Evolutionary conservation across 2,888 invertebrate species (phyloP).

Genomic region (Dasysyrphus albostriatus): DNA sequence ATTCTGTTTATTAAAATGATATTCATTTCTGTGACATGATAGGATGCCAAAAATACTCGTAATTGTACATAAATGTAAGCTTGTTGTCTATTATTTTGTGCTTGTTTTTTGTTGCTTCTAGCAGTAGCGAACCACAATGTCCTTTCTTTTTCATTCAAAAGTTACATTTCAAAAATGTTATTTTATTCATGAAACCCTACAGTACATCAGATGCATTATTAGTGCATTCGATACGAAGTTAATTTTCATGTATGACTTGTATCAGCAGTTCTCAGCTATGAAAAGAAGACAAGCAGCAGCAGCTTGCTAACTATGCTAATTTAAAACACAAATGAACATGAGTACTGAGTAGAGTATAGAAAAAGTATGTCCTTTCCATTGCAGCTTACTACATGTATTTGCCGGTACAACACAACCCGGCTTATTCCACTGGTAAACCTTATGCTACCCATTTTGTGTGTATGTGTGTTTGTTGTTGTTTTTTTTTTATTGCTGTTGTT

Average conservation of each 20-base stretch:
- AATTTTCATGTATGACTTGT: constrained; percentile 19
- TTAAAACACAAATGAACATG: not conserved
- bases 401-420: not conserved
- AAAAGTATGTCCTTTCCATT: constrained; percentile 11
- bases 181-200: not conserved
- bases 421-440: constrained; percentile 19
- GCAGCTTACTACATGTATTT: constrained; percentile 19
- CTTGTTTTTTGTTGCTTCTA: too few relatives aligned
- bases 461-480: constrained; percentile 1
- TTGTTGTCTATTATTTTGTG: too few relatives aligned
- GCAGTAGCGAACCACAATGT: too few relatives aligned
- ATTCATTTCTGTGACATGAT: too few relatives aligned
- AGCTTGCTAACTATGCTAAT: constrained; percentile 36
- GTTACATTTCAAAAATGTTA: too few relatives aligned
- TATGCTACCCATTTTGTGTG: constrained; percentile 10
- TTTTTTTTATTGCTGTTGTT: not conserved
- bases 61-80: too few relatives aligned
- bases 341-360: not conserved
- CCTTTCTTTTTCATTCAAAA: too few relatives aligned
- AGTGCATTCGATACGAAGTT: constrained; percentile 13
- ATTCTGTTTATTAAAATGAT: too few relatives aligned
- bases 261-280: not conserved
- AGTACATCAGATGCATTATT: not conserved
- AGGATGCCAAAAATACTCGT: too few relatives aligned
- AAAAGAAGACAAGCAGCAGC: not conserved